phyloP scores from a whole-genome alignment of 2,888 invertebrate species.

The Oscheius sp. region DNA sequence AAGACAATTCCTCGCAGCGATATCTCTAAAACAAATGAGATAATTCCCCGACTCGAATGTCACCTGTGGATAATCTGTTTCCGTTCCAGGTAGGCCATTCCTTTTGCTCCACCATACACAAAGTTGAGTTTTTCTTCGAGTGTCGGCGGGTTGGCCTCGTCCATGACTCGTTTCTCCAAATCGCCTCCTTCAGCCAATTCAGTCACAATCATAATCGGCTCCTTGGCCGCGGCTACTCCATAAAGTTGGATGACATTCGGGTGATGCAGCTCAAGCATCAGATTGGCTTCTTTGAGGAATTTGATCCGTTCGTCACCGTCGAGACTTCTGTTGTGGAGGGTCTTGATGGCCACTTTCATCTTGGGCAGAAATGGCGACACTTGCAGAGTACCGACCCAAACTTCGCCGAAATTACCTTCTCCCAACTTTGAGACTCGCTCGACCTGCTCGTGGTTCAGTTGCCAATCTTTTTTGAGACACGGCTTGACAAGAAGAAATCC shows the following conservation, averaged over 20 bases:
- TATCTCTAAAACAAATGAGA: not conserved
- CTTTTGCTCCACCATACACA: slow-evolving; percentile 48
- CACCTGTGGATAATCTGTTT: slow-evolving; percentile 48
- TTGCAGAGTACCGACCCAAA: slow-evolving; percentile 44
- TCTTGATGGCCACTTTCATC: slow-evolving; percentile 54
- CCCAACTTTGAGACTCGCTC: slow-evolving; percentile 41
- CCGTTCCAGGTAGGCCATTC: slow-evolving; percentile 49
- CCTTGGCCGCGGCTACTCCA: slow-evolving; percentile 79
- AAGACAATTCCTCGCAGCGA: slow-evolving; percentile 40
- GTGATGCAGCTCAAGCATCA: slow-evolving; percentile 96
- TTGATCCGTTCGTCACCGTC: slow-evolving; percentile 95
- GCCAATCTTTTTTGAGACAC: slow-evolving; percentile 47
- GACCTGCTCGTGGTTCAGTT: slow-evolving; percentile 56
- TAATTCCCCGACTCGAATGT: not conserved
- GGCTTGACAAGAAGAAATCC: slow-evolving; percentile 19
- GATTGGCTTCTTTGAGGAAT: slow-evolving; percentile 94
- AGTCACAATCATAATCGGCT: slow-evolving; percentile 59
- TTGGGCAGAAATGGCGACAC: slow-evolving; percentile 45
- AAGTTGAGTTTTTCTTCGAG: slow-evolving; percentile 44
- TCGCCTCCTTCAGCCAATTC: slow-evolving; percentile 47
- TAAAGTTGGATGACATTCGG: slow-evolving; percentile 93
- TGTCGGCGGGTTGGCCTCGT: slow-evolving; percentile 26
- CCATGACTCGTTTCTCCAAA: slow-evolving; percentile 9
- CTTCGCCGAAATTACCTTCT: slow-evolving; percentile 56
- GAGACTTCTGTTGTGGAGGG: slow-evolving; percentile 83